Base-by-base conservation (phyloP, 1,140 invertebrate genomes). In the Euwallacea similis region DNA sequence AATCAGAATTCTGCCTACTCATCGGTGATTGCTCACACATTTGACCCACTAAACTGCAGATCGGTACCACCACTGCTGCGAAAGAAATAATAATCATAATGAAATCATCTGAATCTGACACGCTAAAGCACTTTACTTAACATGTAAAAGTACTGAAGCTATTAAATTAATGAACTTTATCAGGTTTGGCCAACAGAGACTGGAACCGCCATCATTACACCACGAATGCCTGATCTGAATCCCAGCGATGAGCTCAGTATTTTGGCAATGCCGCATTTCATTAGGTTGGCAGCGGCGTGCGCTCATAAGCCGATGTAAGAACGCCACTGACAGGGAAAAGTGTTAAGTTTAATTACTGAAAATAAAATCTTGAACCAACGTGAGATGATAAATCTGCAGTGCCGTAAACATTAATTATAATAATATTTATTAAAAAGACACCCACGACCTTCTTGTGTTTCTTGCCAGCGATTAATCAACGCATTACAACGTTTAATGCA, bases 391-490 rank as follows among this genome's bases (percentile, higher is more conserved):
- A 1, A 13, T 50, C 46, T 50, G 46, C 46, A 10, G 13, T 10
- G 9, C 13, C 9, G 46, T 11, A 50, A 50, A 50, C 46, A 50
- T 50, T 50, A 50, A 50, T 50, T 50, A 50, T 50, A 50, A 50
- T 50, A 50, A 13, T 50, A 50, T 50, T 50, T 50, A 50, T 50
- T 50, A 33, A 33, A 50, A 50, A 50, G 46, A 50, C 46, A 50
- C 46, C 46, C 46, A 50, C 46, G 46, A 50, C 46, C 13, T 50
- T 50, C 46, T 50, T 50, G 46, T 50, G 46, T 50, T 50, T 50
- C 46, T 50, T 13, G 9, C 46, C 9, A 50, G 13, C 46, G 6
- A 50, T 50, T 50, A 50, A 50, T 50, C 46, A 50, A 50, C 46
- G 46, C 46, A 50, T 50, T 50, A 33, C 21, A 50, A 50, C 9